Conservation (phyloP, 2,797 vertebrate genomes). For the Siniperca obscura region DNA sequence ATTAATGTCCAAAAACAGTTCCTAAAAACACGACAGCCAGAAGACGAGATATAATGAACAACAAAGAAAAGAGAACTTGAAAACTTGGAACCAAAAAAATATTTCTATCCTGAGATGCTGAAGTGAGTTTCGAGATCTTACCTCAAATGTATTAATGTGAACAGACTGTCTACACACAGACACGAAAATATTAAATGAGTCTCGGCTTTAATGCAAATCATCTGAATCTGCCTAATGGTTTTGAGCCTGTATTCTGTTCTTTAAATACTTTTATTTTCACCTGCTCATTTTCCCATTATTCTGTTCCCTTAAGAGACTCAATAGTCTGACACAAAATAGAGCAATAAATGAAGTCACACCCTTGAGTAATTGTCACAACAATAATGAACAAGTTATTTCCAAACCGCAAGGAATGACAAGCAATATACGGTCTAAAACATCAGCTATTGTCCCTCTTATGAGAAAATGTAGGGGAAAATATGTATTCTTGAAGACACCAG, state of each 20-base stretch:
- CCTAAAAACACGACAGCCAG: background rate
- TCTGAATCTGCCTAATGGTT: conserved; percentile 20
- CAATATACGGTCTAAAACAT: conserved; percentile 5
- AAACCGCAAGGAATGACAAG: background rate
- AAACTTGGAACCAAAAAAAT: background rate
- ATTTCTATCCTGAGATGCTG: conserved; percentile 30
- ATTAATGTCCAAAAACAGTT: background rate
- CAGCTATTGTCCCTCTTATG: background rate
- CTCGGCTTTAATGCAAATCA: conserved; percentile 31
- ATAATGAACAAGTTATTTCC: background rate
- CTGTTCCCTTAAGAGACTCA: background rate
- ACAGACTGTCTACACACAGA: background rate
- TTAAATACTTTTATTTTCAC: conserved; percentile 12
- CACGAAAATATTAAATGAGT: conserved; percentile 13
- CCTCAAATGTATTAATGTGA: conserved; percentile 31
- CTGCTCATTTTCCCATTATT: conserved; percentile 16
- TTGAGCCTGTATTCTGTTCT: conserved; percentile 5
- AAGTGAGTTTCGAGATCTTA: conserved; percentile 14
- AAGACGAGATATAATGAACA: background rate
- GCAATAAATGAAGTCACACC: background rate
- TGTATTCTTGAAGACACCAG: conserved; percentile 11
- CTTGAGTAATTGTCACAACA: conserved; percentile 13
- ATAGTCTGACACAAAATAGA: background rate
- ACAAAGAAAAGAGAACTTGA: background rate
- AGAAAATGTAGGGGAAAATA: background rate